Evolutionary conservation across 2,113 vertebrate species (phyloP), one percentile per base, ranked within the genome.

Genomic region (Peromyscus polionotus): DNA sequence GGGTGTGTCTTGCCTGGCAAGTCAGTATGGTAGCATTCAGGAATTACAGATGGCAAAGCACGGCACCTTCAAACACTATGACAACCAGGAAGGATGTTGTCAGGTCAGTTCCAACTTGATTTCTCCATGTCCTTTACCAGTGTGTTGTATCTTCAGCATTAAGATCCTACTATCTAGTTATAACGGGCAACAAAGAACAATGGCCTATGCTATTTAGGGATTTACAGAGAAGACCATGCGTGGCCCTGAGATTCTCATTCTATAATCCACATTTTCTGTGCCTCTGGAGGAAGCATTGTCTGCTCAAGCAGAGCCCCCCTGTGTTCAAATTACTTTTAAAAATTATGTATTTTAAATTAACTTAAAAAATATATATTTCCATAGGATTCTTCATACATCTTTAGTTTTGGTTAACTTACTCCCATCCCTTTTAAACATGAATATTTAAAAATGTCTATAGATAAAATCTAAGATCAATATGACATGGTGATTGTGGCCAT

Each of bases 381-480:
- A 31, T 65, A 45, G 22, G 39, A 45, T 85, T 85, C 39, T n/a
- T 45, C 14, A 85, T n/a, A 10, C 3, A 42, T 81, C 54, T 5
- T 59, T 59, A n/a, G 22, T 83, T 39, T 85, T 65, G 83, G 83
- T 85, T 65, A 65, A 65, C 26, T 45, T 65, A 65, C 8, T 65
- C 57, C n/a, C 4, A 65, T 61, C 7, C 14, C 7, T 13, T 65
- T 45, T 85, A 45, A 31, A 91, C 13, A 59, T 45, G 87, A 75
- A 88, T 76, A 85, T 61, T 80, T 81, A 86, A 95, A 83, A 84
- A 84, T 61, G n/a, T 24, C n/a, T 42, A n/a, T 4, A 80, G 19
- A 36, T 72, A 79, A 91, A 72, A 77, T 91, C 10, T 14, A 24
- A 94, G 59, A 67, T 76, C 85, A 65, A 61, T 93, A 73, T 83